Evolutionary conservation across 1,140 invertebrate genomes (phyloP).

Genomic region (Lucilia sericata): DNA sequence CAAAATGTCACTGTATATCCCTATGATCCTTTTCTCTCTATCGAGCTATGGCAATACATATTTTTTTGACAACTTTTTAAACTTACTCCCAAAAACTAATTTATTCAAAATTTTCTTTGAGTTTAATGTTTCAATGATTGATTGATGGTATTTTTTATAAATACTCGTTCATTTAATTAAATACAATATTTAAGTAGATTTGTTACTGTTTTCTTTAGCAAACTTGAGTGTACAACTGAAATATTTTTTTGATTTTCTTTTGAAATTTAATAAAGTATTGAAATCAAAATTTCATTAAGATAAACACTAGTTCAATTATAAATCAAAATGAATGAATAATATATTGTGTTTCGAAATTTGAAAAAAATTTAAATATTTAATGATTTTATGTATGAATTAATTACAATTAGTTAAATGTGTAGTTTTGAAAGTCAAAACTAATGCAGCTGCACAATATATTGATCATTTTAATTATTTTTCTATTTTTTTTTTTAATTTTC

Average conservation of each 20-base stretch:
- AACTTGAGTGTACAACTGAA: conserved; percentile 1
- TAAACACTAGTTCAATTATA: conserved; percentile 16
- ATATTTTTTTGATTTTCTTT: neutral
- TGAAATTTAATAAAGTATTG: neutral
- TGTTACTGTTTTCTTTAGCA: too few species aligned
- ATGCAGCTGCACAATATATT: neutral
- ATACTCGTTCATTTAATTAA: neutral
- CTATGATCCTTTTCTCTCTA: too few species aligned
- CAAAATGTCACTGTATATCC: too few species aligned
- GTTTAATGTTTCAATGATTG: neutral
- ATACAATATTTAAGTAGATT: neutral
- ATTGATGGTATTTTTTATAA: neutral
- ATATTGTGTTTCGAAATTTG: neutral
- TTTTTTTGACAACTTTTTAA: neutral
- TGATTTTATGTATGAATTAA: neutral
- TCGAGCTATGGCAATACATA: neutral
- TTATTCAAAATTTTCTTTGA: conserved; percentile 19
- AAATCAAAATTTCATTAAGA: conserved; percentile 33
- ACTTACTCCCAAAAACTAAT: conserved; percentile 20
- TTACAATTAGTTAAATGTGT: neutral
- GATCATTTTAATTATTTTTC: neutral
- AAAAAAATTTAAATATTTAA: neutral
- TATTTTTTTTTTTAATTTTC: neutral
- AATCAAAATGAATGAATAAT: neutral
- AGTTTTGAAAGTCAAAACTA: neutral